phyloP scores from a whole-genome alignment of 2,888 invertebrate genomes.

The Silvanus unidentatus region DNA sequence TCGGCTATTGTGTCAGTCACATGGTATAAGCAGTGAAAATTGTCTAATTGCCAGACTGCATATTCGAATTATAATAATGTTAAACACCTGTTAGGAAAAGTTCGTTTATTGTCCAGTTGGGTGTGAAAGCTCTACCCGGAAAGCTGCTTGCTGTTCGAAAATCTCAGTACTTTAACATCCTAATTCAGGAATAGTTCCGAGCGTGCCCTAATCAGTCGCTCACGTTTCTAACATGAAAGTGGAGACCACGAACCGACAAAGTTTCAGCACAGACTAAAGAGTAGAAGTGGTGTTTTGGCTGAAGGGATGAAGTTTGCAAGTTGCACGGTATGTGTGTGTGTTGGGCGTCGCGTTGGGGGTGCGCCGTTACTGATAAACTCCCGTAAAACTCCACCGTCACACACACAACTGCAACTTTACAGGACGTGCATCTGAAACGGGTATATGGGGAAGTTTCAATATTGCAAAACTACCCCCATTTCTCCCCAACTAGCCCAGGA shows the following conservation, averaged over 20 bases:
- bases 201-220: conserved; percentile 8
- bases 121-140: background rate
- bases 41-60: no score
- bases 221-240: background rate
- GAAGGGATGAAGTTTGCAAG: conserved; percentile 17
- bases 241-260: conserved; percentile 10
- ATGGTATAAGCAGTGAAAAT: no score
- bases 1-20: no score
- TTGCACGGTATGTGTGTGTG: conserved; percentile 7
- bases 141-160: no score
- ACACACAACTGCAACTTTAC: conserved; percentile 11
- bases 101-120: no score
- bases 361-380: conserved; percentile 22
- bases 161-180: no score
- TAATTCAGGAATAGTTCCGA: no score
- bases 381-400: conserved; percentile 18
- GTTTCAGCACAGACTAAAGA: conserved; percentile 25
- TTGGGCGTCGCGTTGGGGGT: conserved; percentile 10
- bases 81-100: background rate
- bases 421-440: background rate
- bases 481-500: no score
- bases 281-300: conserved; percentile 6
- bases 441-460: no score
- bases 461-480: no score
- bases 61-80: no score